A percentile compares a stretch with the other conserved stretches of the same genome.
Conservation (phyloP, 2,113 vertebrate genomes). For the Pomatostomus ruficeps region DNA sequence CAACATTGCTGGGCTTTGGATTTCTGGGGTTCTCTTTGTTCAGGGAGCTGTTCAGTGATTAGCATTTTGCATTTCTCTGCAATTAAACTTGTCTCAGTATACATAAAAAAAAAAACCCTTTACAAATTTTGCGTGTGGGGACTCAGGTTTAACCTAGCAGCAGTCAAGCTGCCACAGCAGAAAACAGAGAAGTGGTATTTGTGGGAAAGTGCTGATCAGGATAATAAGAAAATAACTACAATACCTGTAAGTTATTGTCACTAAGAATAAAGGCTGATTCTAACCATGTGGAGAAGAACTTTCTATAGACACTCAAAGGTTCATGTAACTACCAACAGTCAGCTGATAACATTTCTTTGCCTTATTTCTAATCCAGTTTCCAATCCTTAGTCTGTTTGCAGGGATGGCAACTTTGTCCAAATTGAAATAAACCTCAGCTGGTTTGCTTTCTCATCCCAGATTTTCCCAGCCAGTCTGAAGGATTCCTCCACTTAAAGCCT, state of each 20-base stretch:
- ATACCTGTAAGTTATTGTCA: not conserved
- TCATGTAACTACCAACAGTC: not conserved
- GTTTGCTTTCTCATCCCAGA: not conserved
- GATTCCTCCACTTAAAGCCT: not conserved
- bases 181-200: not conserved
- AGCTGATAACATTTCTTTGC: not conserved
- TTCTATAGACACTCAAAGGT: not conserved
- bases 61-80: not conserved
- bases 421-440: not conserved
- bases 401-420: not conserved
- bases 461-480: not conserved
- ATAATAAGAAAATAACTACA: not conserved
- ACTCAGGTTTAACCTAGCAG: not conserved
- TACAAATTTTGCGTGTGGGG: not conserved
- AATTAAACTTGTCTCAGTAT: not conserved
- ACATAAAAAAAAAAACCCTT: not conserved
- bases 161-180: not conserved
- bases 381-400: not conserved
- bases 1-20: not conserved
- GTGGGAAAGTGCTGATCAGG: not conserved
- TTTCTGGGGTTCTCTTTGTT: not conserved
- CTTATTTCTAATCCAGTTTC: not conserved
- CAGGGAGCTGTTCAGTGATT: not conserved
- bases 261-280: not conserved
- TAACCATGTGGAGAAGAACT: not conserved